Evolutionary conservation across 2,113 vertebrate species (phyloP), one percentile per base, ranked within the genome.

Genomic region (Sitta europaea): DNA sequence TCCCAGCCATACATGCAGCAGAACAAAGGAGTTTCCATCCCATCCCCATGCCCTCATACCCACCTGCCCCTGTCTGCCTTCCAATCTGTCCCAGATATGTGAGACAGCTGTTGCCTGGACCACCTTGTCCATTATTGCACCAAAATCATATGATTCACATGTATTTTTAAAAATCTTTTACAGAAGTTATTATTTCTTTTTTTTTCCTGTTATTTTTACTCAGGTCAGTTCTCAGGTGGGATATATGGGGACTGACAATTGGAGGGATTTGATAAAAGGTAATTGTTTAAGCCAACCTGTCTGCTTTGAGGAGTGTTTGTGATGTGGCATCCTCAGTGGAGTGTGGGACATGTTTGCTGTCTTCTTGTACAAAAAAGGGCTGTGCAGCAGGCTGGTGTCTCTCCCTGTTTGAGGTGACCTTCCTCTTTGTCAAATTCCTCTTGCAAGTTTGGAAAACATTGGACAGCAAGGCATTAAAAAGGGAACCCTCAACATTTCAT

Each of bases 331-430:
- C 43, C 35, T 54, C 36, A 29, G 6, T 11, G 18, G 7, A 22
- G 17, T 10, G 13, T 31, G 29, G 70, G n/a, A 28, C 21, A 1
- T 22, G 25, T 13, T 57, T 77, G 43, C 35, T 40, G 48, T 12
- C 21, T 42, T 51, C 13, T 53, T 45, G 43, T 40, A 42, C 4
- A 1, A 77, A 50, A 6, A n/a, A n/a, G n/a, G 35, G 10, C 51
- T 57, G 40, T 31, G 43, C 33, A 50, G 31, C 35, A 74, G 54
- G 36, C n/a, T 63, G 48, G 13, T 0, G 1, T 14, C 25, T 78
- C 57, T 54, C 40, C 18, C 40, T 68, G 7, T 33, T 73, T 0
- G 0, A 68, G 35, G 18, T 0, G 0, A 55, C 16, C 40, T 63
- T 79, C 43, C 17, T 70, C 55, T 84, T 65, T 59, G 57, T 73